phyloP scores from a whole-genome alignment of 2,113 vertebrate genomes.

The Entelurus aequoreus region DNA sequence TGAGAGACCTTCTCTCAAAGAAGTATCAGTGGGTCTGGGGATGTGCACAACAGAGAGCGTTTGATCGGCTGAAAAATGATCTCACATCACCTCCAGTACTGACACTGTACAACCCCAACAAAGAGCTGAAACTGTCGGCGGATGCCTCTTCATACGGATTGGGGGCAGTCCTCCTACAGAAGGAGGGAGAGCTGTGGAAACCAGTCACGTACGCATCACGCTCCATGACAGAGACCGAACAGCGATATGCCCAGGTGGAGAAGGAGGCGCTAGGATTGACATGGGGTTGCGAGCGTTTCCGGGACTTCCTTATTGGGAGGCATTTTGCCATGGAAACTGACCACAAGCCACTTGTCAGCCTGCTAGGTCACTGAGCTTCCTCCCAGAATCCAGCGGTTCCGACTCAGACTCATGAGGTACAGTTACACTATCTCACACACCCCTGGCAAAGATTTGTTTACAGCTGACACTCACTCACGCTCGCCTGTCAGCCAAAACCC shows the following conservation, averaged over 20 bases:
- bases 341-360: too few relatives aligned
- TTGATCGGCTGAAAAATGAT: neutral
- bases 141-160: slow-evolving; percentile 7
- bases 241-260: neutral
- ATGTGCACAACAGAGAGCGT: neutral
- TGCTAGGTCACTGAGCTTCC: too few relatives aligned
- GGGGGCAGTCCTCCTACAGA: neutral
- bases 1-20: neutral
- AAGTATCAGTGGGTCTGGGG: slow-evolving; percentile 1
- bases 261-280: neutral
- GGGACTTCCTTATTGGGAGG: too few relatives aligned
- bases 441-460: too few relatives aligned
- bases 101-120: neutral
- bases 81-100: neutral
- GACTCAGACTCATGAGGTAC: too few relatives aligned
- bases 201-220: neutral
- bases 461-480: too few relatives aligned
- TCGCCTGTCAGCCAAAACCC: too few relatives aligned
- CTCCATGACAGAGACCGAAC: too few relatives aligned
- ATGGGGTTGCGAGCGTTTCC: too few relatives aligned
- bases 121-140: slow-evolving; percentile 3
- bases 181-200: neutral
- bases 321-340: too few relatives aligned
- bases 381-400: too few relatives aligned
- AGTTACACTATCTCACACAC: too few relatives aligned